Base-by-base conservation (phyloP, 2,113 vertebrate genomes). In the Zosterops borbonicus region DNA sequence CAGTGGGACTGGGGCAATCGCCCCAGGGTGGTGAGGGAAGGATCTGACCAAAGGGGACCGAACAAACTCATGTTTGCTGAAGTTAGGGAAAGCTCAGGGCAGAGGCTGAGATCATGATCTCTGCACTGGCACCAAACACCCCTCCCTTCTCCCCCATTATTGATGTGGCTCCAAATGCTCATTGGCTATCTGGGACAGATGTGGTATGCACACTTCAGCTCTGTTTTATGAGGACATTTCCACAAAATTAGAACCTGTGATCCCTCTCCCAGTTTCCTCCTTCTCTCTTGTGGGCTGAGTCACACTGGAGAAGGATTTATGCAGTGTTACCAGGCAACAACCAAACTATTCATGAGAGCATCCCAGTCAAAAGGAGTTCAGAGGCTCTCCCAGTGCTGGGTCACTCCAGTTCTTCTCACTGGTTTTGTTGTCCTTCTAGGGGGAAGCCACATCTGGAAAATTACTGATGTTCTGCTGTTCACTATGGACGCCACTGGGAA, bases 361-460 rank as follows among this genome's bases (percentile, higher is more conserved):
- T 64, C 31, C 49, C 46, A 20, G 37, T 58, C 62, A 82, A 79
- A 77, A 63, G 24, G 20, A 87, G 33, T 91, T 81, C 44, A 84
- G 88, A 92, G 33, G 44, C 74, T 82, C 22, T 22, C 27, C 37
- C 50, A 60, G n/a, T 27, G 19, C 64, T 76, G 59, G 71, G 53
- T 94, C 50, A 41, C 47, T 92, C 41, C 74, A 87, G 69, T 81
- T 92, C 77, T 96, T 90, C 71, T 73, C 41, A 50, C 12, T 55
- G 20, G 17, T 71, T 92, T 95, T 92, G 41, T 68, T 83, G 41
- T 55, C 47, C 52, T 83, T 85, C 79, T 86, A 31, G 41, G 75
- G 46, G n/a, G 33, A 90, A 92, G 29, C 21, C 92, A 90, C 71
- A 81, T 87, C 63, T 94, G 80, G 75, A 83, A 95, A 95, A 89